Conservation (phyloP, 2,888 invertebrate genomes). For the Idaea biselata region DNA sequence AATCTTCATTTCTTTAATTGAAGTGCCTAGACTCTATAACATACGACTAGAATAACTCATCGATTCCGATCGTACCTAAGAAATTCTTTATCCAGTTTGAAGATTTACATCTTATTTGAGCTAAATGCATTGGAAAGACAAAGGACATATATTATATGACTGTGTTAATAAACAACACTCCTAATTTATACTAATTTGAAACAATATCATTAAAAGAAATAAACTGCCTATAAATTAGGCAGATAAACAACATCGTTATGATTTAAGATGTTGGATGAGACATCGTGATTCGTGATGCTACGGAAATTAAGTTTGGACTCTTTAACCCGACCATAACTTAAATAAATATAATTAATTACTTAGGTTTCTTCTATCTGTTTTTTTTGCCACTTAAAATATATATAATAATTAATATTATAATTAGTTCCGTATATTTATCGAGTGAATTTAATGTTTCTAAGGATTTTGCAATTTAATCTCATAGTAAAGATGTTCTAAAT, state of each 20-base stretch:
- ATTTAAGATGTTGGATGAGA: conserved; percentile 27
- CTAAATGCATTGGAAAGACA: conserved; percentile 51
- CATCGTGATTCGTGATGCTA: conserved; percentile 18
- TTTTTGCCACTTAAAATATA: neutral
- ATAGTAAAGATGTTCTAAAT: no score
- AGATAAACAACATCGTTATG: conserved; percentile 35
- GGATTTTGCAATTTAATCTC: no score
- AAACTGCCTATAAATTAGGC: conserved; percentile 29
- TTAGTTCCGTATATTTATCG: no score
- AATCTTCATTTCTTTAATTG: conserved; percentile 13
- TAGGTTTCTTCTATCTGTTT: neutral
- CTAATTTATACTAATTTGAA: conserved; percentile 45
- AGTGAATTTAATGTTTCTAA: no score
- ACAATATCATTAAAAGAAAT: conserved; percentile 24
- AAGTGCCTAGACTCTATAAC: conserved; percentile 11
- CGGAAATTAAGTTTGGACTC: neutral
- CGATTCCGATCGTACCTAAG: conserved; percentile 17
- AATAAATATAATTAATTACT: neutral
- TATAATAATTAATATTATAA: no score
- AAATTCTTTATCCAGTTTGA: neutral
- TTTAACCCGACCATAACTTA: neutral
- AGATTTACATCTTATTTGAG: neutral
- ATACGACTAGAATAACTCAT: conserved; percentile 14
- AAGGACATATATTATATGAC: conserved; percentile 38
- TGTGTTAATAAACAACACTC: conserved; percentile 59